Evolutionary conservation across 2,888 invertebrate species (phyloP).

Genomic region (Chaetogeoica ovagalla): DNA sequence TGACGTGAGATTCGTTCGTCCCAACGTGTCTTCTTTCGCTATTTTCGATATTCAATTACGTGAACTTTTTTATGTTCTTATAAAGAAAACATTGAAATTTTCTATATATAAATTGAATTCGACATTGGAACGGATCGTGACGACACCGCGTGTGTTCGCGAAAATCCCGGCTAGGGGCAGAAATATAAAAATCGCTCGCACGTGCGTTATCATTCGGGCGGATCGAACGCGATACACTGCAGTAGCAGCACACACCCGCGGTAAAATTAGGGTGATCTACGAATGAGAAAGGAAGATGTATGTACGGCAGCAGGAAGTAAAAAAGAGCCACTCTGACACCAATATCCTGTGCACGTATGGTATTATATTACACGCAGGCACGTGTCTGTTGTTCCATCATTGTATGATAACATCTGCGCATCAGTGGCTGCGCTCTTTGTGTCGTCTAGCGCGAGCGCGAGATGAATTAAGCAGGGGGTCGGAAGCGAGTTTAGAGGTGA

Average conservation of each 20-base stretch:
- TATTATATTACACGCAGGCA: constrained; percentile 9
- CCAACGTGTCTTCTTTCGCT: no score
- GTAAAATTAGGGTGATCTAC: constrained; percentile 17
- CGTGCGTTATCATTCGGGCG: background rate
- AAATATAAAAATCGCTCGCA: no score
- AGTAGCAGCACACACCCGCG: background rate
- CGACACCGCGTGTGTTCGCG: no score
- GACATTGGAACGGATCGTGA: no score
- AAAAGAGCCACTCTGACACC: background rate
- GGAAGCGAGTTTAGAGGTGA: no score
- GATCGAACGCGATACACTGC: background rate
- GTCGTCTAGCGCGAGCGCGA: background rate
- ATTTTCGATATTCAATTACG: no score
- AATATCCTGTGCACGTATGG: constrained; percentile 17
- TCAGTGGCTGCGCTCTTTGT: constrained; percentile 21
- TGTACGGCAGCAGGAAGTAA: constrained; percentile 32
- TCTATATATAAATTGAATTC: no score
- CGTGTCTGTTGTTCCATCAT: constrained; percentile 13
- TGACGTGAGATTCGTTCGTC: no score
- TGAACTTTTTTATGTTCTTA: no score
- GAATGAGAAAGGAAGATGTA: background rate
- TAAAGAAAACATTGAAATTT: no score
- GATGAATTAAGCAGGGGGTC: no score
- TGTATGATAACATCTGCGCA: constrained; percentile 21
- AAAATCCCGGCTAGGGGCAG: no score